A percentile compares a stretch with the other conserved stretches of the same genome.
Conservation (phyloP, 2,113 vertebrate genomes). For the Phodopus roborovskii region DNA sequence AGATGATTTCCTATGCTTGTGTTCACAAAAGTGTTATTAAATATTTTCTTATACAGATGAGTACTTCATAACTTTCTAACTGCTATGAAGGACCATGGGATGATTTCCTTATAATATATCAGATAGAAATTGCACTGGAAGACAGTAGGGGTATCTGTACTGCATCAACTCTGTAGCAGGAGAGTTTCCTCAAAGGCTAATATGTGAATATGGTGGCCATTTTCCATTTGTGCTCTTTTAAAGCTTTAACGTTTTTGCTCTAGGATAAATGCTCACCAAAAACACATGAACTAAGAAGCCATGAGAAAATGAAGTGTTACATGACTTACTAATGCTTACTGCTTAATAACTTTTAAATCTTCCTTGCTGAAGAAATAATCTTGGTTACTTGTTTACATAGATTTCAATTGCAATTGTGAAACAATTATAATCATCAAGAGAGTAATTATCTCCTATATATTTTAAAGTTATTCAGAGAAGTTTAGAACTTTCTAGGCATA, state of each 20-base stretch:
- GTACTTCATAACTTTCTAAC: background rate
- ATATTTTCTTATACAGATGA: background rate
- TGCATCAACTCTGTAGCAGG: background rate
- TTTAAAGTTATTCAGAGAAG: background rate
- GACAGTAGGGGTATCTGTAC: background rate
- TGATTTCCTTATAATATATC: background rate
- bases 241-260: background rate
- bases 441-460: constrained; percentile 16
- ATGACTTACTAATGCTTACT: background rate
- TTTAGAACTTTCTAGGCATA: background rate
- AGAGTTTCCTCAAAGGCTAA: background rate
- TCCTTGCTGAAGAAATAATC: background rate
- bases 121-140: background rate
- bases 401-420: background rate
- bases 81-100: background rate
- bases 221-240: background rate
- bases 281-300: background rate
- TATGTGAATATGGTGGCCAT: background rate
- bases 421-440: background rate
- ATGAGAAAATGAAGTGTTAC: background rate
- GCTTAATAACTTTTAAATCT: background rate
- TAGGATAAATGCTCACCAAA: background rate
- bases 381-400: background rate
- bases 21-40: background rate
- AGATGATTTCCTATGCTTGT: background rate